Base-by-base conservation (phyloP, 2,797 vertebrate genomes). In the Protosalanx chinensis region DNA sequence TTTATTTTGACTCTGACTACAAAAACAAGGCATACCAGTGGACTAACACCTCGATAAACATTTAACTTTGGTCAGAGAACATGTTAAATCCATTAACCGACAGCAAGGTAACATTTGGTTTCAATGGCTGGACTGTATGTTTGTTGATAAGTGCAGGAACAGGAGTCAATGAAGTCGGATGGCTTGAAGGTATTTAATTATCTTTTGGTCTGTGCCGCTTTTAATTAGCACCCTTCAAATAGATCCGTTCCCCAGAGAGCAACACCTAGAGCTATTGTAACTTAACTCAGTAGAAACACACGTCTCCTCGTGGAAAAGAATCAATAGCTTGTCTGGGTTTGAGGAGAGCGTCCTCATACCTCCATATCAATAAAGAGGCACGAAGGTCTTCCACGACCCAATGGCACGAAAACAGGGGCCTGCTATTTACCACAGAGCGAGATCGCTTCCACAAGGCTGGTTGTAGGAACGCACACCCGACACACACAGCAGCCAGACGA, bases 1-100 rank as follows among this genome's bases (percentile, higher is more conserved):
- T 80, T 79, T 81, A 82, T 82, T 88, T 80, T 75, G 70, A 63
- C 1, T 5, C 41, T 0, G 33, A 64, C 46, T 5, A 74, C 37
- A 23, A 18, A 82, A 83, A 83, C 15, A 68, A 60, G 61, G 64
- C 62, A 63, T 56, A 61, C 35, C 69, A n/a, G 27, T 16, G 33
- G n/a, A 68, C 15, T 41, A 69, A 20, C 7, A 64, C 56, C 18
- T 61, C 64, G 72, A 16, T 65, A 75, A 18, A 74, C 53, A 8
- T 13, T 8, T 46, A 3, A 8, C 41, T 12, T 46, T 46, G 76
- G 64, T 73, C 18, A 57, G 49, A 51, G 15, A 56, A 56, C 51
- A 16, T 18, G 16, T 15, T 51, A 20, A 66, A 27, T 49, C 13
- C 13, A 13, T 49, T 5, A 46, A 23, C 27, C 23, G n/a, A 20